These are phyloP conservation scores for Parazoanthus darwini DNA, from an alignment of 92 coral and sea anemone species.

Conservation along the genomic window DNA sequence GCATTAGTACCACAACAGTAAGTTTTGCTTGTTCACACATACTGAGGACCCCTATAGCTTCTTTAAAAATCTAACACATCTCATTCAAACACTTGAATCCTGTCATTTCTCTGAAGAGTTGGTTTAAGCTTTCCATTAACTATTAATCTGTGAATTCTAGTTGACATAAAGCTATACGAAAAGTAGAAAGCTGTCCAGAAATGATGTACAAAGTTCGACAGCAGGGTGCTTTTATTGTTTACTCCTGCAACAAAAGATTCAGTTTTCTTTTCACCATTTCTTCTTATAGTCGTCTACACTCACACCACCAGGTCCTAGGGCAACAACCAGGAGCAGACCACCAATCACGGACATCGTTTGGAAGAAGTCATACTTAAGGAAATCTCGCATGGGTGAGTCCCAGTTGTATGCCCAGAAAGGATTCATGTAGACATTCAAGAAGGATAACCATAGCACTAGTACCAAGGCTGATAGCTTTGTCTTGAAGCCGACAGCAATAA, in stretches of 20 bases:
- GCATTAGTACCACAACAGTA: neutral
- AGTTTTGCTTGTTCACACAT: neutral
- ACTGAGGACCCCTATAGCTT: neutral
- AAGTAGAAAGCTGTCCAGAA: neutral
- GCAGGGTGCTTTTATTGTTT: neutral
- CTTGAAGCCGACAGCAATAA: conserved; percentile 94
- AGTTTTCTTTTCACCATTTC: conserved; percentile 76
- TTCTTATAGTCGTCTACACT: conserved; percentile 99
- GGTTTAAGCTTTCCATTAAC: neutral
- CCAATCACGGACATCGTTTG: conserved; percentile 98
- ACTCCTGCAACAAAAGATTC: conserved; percentile 1
- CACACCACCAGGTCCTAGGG: conserved; percentile 99
- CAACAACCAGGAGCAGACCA: conserved; percentile 92
- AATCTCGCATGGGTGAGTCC: conserved; percentile 97
- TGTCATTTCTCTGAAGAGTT: neutral
- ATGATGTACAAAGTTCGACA: conserved; percentile 5
- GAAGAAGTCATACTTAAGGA: conserved; percentile 99
- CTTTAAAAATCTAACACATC: neutral
- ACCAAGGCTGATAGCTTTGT: conserved; percentile 96
- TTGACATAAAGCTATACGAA: neutral
- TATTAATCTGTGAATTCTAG: neutral
- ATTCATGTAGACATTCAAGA: conserved; percentile 86
- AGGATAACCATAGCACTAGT: conserved; percentile 74
- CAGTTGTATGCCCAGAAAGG: conserved; percentile 96
- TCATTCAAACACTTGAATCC: neutral